phyloP scores from a whole-genome alignment of 2,888 invertebrate genomes.

The Graphium colonna region DNA sequence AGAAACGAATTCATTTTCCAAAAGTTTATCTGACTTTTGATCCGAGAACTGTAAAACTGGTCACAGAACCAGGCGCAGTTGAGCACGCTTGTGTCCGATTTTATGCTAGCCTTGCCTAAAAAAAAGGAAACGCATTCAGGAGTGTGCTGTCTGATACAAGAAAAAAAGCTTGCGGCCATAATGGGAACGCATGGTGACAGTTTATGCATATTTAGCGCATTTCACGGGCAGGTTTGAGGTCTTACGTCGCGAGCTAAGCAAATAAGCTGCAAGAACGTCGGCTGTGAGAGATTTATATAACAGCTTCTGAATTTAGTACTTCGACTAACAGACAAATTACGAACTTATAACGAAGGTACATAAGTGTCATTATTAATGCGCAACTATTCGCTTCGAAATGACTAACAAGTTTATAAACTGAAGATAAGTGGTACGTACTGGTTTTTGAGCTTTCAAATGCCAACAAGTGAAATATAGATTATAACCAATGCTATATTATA shows the following conservation, averaged over 20 bases:
- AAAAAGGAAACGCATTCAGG: not conserved
- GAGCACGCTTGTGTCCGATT: no score
- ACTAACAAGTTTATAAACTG: no score
- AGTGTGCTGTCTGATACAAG: not conserved
- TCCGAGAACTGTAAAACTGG: no score
- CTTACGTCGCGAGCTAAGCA: constrained; percentile 12
- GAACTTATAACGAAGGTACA: constrained; percentile 1
- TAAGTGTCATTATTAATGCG: constrained; percentile 11
- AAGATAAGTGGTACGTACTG: no score
- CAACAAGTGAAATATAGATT: no score
- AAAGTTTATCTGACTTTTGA: no score
- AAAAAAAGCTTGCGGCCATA: constrained; percentile 24
- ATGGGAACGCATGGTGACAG: constrained; percentile 23
- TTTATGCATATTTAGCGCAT: constrained; percentile 17
- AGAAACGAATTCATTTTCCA: no score
- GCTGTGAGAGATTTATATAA: constrained; percentile 59
- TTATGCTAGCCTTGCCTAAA: not conserved
- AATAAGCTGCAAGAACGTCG: constrained; percentile 50
- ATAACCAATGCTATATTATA: no score
- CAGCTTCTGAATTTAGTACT: constrained; percentile 53
- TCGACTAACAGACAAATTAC: constrained; percentile 9
- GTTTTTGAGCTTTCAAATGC: no score
- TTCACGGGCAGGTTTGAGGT: constrained; percentile 2
- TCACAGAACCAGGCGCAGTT: no score
- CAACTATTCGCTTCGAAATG: not conserved